These are phyloP conservation scores for Danio tinwini DNA, from an alignment of 2,797 vertebrate species.

Conservation along the genomic window DNA sequence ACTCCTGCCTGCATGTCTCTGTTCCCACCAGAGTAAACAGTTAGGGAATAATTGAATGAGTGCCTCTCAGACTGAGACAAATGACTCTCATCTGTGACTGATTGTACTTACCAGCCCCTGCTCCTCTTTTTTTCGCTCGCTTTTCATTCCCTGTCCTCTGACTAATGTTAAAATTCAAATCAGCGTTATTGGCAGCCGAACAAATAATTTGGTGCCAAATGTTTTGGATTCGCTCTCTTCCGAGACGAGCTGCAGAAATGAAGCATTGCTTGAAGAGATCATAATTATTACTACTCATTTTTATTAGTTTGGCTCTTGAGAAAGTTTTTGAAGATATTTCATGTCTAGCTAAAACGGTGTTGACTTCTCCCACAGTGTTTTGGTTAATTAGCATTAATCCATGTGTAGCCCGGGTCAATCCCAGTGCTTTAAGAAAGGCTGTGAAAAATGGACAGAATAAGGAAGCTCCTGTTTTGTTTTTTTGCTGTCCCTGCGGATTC, in stretches of 20 bases:
- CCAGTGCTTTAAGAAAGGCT: not conserved
- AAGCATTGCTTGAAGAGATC: not conserved
- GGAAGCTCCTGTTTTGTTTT: constrained; percentile 7
- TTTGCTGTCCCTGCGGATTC: not conserved
- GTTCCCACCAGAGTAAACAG: constrained; percentile 70
- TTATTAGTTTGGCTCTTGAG: constrained; percentile 26
- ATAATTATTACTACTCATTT: constrained; percentile 1
- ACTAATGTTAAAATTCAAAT: constrained; percentile 73
- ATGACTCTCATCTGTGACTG: constrained; percentile 78
- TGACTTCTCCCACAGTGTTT: not conserved
- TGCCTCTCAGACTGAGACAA: constrained; percentile 78
- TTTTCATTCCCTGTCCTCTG: constrained; percentile 55
- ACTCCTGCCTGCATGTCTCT: constrained; percentile 55
- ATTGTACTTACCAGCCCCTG: constrained; percentile 70
- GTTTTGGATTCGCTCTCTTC: constrained; percentile 19
- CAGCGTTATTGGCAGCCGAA: constrained; percentile 55
- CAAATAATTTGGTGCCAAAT: constrained; percentile 55
- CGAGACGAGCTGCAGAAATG: not conserved
- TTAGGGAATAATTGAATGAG: constrained; percentile 78
- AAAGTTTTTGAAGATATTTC: constrained; percentile 11
- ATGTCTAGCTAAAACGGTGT: not conserved
- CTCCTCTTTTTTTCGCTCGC: not conserved
- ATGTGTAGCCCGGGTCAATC: not conserved
- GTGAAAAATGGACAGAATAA: not conserved
- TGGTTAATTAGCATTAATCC: constrained; percentile 9